Conservation (phyloP, 1,140 invertebrate genomes). For the Pseudomyrmex pallidus region DNA sequence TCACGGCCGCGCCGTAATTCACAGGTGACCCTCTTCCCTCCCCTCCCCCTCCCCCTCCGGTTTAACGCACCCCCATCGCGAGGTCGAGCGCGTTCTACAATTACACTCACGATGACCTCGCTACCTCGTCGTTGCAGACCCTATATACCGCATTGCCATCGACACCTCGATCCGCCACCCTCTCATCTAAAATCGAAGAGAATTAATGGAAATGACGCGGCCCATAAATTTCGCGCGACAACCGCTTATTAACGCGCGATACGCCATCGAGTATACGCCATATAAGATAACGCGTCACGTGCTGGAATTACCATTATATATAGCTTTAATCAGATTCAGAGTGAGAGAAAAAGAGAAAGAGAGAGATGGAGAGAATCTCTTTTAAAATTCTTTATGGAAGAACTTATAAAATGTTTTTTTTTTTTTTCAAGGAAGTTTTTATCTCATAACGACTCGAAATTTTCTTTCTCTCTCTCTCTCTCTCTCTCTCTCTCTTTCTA, state of each 20-base stretch:
- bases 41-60: too few relatives aligned
- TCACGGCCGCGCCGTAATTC: slow-evolving; percentile 52
- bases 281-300: slow-evolving; percentile 34
- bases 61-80: slow-evolving; percentile 10
- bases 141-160: slow-evolving; percentile 38
- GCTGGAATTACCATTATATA: slow-evolving; percentile 29
- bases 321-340: not conserved
- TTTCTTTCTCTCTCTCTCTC: not conserved
- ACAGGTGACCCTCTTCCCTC: slow-evolving; percentile 5
- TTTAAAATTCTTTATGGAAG: not conserved
- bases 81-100: slow-evolving; percentile 59
- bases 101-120: slow-evolving; percentile 56
- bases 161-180: slow-evolving; percentile 41
- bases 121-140: slow-evolving; percentile 2
- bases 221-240: slow-evolving; percentile 56
- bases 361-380: not conserved
- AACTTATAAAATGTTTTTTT: too few relatives aligned
- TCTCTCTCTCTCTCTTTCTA: not conserved
- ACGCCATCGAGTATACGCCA: slow-evolving; percentile 7
- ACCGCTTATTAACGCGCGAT: slow-evolving; percentile 55
- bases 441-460: not conserved
- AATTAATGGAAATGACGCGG: slow-evolving; percentile 69
- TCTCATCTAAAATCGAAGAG: slow-evolving; percentile 63
- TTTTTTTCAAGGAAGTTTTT: too few relatives aligned
- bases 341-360: too few relatives aligned